phyloP scores from a whole-genome alignment of 2,113 vertebrate species.

The Siniperca chuatsi region DNA sequence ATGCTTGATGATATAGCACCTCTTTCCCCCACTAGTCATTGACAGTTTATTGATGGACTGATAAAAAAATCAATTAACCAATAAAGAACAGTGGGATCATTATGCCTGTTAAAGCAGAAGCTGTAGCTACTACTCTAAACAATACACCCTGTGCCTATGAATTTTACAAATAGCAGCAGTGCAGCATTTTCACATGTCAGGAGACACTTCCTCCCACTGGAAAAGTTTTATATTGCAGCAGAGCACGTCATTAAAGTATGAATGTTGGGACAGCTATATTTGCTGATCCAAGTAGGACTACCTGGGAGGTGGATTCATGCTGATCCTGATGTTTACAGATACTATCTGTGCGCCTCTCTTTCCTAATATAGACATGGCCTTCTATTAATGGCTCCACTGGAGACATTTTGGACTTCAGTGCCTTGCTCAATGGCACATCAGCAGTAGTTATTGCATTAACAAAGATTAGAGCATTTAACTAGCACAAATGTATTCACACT shows the following conservation, averaged over 20 bases:
- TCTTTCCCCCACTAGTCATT: not conserved
- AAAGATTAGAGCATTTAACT: conserved; percentile 6
- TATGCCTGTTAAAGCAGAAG: conserved; percentile 5
- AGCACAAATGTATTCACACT: not conserved
- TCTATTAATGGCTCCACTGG: conserved; percentile 26
- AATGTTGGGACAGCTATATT: conserved; percentile 39
- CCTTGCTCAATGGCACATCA: conserved; percentile 14
- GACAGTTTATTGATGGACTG: not conserved
- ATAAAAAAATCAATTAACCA: conserved; percentile 1
- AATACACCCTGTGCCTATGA: conserved; percentile 12
- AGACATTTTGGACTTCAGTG: not conserved
- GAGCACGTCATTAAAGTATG: conserved; percentile 50
- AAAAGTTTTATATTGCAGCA: conserved; percentile 35
- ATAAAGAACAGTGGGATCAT: conserved; percentile 17
- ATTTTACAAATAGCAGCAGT: conserved; percentile 53
- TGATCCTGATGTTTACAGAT: conserved; percentile 43
- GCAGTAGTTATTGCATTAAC: not conserved
- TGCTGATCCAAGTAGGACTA: conserved; percentile 43
- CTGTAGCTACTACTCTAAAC: conserved; percentile 16
- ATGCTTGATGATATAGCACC: not conserved
- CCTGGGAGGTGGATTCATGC: conserved; percentile 41
- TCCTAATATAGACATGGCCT: conserved; percentile 15
- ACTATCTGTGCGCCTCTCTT: not conserved
- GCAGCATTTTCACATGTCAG: conserved; percentile 51
- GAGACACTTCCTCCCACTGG: conserved; percentile 33